phyloP scores from a whole-genome alignment of 2,888 invertebrate species.

The Andrena flavipes region DNA sequence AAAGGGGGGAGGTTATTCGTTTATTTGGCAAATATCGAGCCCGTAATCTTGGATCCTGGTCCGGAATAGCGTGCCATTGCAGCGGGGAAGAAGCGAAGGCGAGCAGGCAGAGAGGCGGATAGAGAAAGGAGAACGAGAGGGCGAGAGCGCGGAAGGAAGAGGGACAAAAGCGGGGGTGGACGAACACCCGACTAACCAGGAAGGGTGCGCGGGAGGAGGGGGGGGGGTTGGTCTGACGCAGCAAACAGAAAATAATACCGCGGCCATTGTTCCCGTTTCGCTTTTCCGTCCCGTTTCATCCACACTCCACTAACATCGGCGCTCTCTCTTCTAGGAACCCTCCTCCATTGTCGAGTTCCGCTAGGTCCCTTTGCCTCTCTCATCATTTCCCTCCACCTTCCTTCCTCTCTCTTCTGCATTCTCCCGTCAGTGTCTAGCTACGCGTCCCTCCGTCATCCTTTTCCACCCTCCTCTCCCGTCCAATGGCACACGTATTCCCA shows the following conservation, averaged over 20 bases:
- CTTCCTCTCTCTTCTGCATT: slow-evolving; percentile 32
- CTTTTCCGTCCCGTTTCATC: slow-evolving; percentile 71
- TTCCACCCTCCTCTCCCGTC: slow-evolving; percentile 1
- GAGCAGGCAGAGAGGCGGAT: slow-evolving; percentile 16
- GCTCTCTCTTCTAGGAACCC: slow-evolving; percentile 61
- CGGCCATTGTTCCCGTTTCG: slow-evolving; percentile 76
- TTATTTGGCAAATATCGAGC: slow-evolving; percentile 70
- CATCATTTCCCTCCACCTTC: slow-evolving; percentile 46
- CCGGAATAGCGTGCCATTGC: slow-evolving; percentile 24
- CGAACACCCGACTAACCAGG: slow-evolving; percentile 41
- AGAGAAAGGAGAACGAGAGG: slow-evolving; percentile 27
- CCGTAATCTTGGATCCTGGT: slow-evolving; percentile 65
- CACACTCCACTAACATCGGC: slow-evolving; percentile 61
- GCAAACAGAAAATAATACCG: slow-evolving; percentile 82
- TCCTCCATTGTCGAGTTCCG: slow-evolving; percentile 76
- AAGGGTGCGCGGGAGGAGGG: slow-evolving; percentile 33
- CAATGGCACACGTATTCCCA: slow-evolving; percentile 52
- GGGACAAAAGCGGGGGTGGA: slow-evolving; percentile 39
- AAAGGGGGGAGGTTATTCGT: slow-evolving; percentile 53
- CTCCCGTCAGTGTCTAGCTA: slow-evolving; percentile 36
- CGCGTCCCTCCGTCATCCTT: slow-evolving; percentile 25
- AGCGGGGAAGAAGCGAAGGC: slow-evolving; percentile 33
- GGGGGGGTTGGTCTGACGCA: slow-evolving; percentile 75
- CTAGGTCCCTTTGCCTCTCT: slow-evolving; percentile 61
- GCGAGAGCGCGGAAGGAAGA: slow-evolving; percentile 14